Evolutionary conservation across 2,888 invertebrate species (phyloP).

Genomic region (Cheilosia soror): DNA sequence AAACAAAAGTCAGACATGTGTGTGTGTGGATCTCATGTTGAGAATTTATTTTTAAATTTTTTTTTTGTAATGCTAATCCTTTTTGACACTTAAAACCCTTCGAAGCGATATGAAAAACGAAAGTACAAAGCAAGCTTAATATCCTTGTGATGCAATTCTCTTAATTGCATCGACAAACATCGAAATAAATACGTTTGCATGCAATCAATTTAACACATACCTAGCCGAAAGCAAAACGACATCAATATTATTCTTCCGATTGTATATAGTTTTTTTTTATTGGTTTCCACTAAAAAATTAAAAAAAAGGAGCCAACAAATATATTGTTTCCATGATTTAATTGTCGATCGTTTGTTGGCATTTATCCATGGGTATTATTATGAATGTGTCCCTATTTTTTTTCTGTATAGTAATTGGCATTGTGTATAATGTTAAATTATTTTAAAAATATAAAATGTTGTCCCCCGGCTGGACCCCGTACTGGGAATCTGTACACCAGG

Average conservation of each 20-base stretch:
- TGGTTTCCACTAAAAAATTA: conserved; percentile 12
- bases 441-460: conserved; percentile 61
- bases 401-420: conserved; percentile 60
- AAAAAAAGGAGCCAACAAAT: conserved; percentile 7
- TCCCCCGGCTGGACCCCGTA: conserved; percentile 14
- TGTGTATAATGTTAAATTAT: conserved; percentile 64
- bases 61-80: conserved; percentile 21
- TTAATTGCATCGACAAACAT: conserved; percentile 71
- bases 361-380: conserved; percentile 67
- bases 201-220: conserved; percentile 57
- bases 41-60: neutral
- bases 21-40: neutral
- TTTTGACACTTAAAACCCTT: conserved; percentile 35
- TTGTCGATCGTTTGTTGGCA: conserved; percentile 72
- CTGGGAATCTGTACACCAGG: conserved; percentile 57
- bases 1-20: neutral
- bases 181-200: conserved; percentile 63
- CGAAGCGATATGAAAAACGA: conserved; percentile 13
- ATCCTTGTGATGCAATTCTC: conserved; percentile 68
- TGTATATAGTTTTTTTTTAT: conserved; percentile 5
- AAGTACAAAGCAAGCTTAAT: conserved; percentile 54
- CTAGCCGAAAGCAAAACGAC: conserved; percentile 26
- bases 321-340: conserved; percentile 70
- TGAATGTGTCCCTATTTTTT: conserved; percentile 49
- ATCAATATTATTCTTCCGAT: conserved; percentile 42